Evolutionary conservation across 2,797 vertebrate genomes (phyloP), one percentile per base, ranked within the genome.

Genomic region (Danio aesculapii): DNA sequence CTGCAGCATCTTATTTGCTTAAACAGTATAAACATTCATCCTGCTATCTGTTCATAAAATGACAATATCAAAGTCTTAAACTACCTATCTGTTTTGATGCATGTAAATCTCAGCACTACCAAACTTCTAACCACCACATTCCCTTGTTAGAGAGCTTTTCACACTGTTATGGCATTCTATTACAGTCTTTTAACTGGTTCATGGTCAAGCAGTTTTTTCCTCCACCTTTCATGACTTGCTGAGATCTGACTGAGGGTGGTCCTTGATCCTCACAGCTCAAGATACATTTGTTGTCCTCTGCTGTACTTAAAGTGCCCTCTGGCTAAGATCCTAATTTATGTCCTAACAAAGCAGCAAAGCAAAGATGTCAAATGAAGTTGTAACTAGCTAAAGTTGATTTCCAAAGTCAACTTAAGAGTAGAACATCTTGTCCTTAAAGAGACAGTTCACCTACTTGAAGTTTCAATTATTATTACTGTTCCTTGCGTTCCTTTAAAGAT

Each of bases 251-350:
- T 62, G 14, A 82, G 66, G 53, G 53, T 82, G 6, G 19, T 58
- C 64, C 43, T 82, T 72, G 68, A 81, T 73, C 75, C 58, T 50
- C 8, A 69, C 52, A 63, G 44, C 39, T 73, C 6, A 66, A 85
- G 66, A 83, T 58, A 75, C 58, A 66, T 70, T 19, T 73, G 53
- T 67, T 75, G 74, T 73, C 43, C 53, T 63, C 53, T 57, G 47
- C 61, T 46, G 61, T 61, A 50, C 68, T 77, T 84, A 58, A 71
- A 52, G 46, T 41, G 30, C 39, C 79, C 75, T 16, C 47, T 77
- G 75, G 53, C 70, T 76, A 41, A 39, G 39, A 62, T 8, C 41
- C 61, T 79, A 53, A 62, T 13, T 75, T 71, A 21, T 66, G 19
- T 39, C 17, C 68, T 30, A 41, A 55, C 59, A 30, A 17, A 57